Evolutionary conservation across 2,888 invertebrate species (phyloP).

Genomic region (Pegoplata infirma): DNA sequence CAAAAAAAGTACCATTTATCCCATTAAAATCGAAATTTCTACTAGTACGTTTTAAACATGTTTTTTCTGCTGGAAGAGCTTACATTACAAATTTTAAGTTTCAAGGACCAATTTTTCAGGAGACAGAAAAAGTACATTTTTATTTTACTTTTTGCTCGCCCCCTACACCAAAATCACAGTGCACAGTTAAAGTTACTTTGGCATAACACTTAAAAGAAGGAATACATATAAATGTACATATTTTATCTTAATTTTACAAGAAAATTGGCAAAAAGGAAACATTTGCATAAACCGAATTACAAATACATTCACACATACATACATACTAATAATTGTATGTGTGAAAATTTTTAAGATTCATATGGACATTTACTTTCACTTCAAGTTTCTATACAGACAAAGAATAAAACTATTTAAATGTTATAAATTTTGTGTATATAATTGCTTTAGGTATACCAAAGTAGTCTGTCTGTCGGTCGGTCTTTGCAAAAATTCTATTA

Average conservation of each 20-base stretch:
- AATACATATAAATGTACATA: slow-evolving; percentile 20
- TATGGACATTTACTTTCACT: slow-evolving; percentile 58
- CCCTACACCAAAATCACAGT: slow-evolving; percentile 18
- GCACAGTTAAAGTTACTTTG: background rate
- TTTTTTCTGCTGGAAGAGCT: too few relatives aligned
- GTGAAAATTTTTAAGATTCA: slow-evolving; percentile 45
- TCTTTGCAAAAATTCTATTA: slow-evolving; percentile 21
- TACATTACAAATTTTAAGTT: too few relatives aligned
- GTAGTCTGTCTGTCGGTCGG: background rate
- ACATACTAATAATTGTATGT: slow-evolving; percentile 25
- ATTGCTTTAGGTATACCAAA: background rate
- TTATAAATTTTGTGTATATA: background rate
- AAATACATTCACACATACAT: background rate
- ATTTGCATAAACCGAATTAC: slow-evolving; percentile 39
- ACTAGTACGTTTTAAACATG: too few relatives aligned
- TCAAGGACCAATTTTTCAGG: too few relatives aligned
- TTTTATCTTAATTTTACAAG: slow-evolving; percentile 53
- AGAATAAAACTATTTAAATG: slow-evolving; percentile 16
- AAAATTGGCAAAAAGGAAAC: slow-evolving; percentile 32
- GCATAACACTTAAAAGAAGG: slow-evolving; percentile 13
- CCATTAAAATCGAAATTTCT: too few relatives aligned
- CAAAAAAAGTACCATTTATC: too few relatives aligned
- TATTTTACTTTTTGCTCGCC: too few relatives aligned
- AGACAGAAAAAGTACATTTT: too few relatives aligned
- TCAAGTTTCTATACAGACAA: slow-evolving; percentile 14